Evolutionary conservation across 2,113 vertebrate genomes (phyloP).

Genomic region (Gobius niger): DNA sequence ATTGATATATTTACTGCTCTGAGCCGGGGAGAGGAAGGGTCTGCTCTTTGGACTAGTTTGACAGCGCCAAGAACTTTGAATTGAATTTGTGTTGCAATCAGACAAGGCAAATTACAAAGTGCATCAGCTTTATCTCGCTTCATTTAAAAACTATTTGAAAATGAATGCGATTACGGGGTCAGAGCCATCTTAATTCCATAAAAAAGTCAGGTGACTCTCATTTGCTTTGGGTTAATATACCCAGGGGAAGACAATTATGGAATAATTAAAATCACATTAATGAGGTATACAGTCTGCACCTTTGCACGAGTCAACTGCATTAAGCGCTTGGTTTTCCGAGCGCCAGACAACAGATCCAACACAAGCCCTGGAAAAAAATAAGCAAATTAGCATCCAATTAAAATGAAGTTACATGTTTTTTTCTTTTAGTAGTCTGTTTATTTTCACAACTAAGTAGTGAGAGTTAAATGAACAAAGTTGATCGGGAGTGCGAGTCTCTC

Average conservation of each 20-base stretch:
- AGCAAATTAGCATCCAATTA: slow-evolving; percentile 26
- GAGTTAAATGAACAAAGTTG: slow-evolving; percentile 28
- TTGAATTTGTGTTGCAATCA: slow-evolving; percentile 27
- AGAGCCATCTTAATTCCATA: slow-evolving; percentile 15
- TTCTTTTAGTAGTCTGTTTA: slow-evolving; percentile 19
- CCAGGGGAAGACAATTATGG: slow-evolving; percentile 40
- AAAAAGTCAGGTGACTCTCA: slow-evolving; percentile 29
- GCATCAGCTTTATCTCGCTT: slow-evolving; percentile 33
- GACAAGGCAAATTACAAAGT: slow-evolving; percentile 31
- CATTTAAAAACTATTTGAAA: slow-evolving; percentile 41
- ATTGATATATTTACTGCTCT: slow-evolving; percentile 27
- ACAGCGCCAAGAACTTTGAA: slow-evolving; percentile 34
- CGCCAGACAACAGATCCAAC: slow-evolving; percentile 9
- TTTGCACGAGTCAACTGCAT: slow-evolving; percentile 10
- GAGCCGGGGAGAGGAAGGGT: background rate
- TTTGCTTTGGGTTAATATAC: slow-evolving; percentile 36
- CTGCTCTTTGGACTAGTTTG: slow-evolving; percentile 34
- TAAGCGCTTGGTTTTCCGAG: slow-evolving; percentile 5
- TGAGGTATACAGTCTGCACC: slow-evolving; percentile 27
- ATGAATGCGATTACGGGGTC: slow-evolving; percentile 28
- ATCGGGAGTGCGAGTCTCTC: slow-evolving; percentile 23
- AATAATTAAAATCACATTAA: slow-evolving; percentile 39
- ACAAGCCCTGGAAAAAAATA: slow-evolving; percentile 17
- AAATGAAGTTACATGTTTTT: slow-evolving; percentile 4
- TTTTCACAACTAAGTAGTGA: slow-evolving; percentile 29